Base-by-base conservation (phyloP, 92 coral and sea anemone genomes). In the Metridium senile region DNA sequence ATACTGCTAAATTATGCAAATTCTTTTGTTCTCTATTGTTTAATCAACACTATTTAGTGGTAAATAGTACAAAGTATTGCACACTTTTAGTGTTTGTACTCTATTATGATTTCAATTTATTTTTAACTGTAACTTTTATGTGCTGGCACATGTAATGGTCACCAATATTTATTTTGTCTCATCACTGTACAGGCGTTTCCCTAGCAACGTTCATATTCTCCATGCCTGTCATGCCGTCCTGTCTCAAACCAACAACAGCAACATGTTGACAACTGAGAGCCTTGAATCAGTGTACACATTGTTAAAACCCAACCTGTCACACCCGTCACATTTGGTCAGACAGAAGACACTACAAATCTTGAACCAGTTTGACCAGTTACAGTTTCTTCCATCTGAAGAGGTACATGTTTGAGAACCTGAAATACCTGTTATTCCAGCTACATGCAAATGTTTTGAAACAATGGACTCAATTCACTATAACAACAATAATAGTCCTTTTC, bases 301-400 rank as follows among this genome's bases (percentile, higher is more conserved):
- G 26, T 62, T 92, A 9, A 85, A 86, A 29, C 61, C 72, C 33
- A 95, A 92, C 75, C 89, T 95, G 10, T 87, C 97, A 0, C 82
- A 92, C 17, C 78, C 91, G 25, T 93, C 91, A n/a, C 97, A 85
- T 68, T 73, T 87, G 32, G 87, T 87, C 51, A 85, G 97, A 33
- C 82, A 86, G 20, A 68, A 82, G n/a, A 92, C 95, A 33, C 85
- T 95, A 46, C 84, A 87, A 85, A 77, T 92, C 25, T 66, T 95
- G 77, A 72, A 78, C 23, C 46, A 70, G n/a, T 95, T 95, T 80
- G 90, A 87, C n/a, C 92, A 82, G 58, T 28, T 78, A 25, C 75
- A 78, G 58, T 33, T 74, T 45, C 71, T 56, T 3, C 43, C 67
- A 39, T 31, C 66, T 26, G 87, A 74, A 64, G 90, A 80, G 87